Evolutionary conservation across 1,140 invertebrate species (phyloP).

Genomic region (Epicauta chinensis): DNA sequence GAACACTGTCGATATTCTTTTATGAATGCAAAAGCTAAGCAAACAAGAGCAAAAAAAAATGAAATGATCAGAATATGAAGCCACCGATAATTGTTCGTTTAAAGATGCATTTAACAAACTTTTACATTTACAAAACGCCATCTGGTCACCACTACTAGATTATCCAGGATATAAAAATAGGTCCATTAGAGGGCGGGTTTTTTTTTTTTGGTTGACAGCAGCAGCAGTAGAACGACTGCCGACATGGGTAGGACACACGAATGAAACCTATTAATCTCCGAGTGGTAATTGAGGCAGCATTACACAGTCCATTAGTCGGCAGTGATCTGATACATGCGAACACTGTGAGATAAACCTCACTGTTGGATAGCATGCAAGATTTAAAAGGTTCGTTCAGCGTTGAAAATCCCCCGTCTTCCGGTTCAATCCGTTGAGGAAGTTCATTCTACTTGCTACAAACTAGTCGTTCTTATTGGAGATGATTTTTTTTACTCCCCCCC

Average conservation of each 20-base stretch:
- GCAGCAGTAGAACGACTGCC: background rate
- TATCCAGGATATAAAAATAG: background rate
- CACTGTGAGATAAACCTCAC: constrained; percentile 18
- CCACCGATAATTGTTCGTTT: too few species aligned
- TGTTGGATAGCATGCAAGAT: constrained; percentile 16
- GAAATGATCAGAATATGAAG: too few species aligned
- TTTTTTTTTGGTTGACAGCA: constrained; percentile 8
- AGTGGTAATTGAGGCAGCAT: constrained; percentile 32
- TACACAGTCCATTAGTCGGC: constrained; percentile 32
- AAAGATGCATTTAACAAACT: background rate
- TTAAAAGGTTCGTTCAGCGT: constrained; percentile 19
- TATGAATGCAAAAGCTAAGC: too few species aligned
- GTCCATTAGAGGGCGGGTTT: constrained; percentile 9
- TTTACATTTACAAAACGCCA: constrained; percentile 14
- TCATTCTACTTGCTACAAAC: too few species aligned
- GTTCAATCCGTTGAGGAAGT: too few species aligned
- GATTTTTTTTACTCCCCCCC: too few species aligned
- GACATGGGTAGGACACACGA: constrained; percentile 26
- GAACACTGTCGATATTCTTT: too few species aligned
- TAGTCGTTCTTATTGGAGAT: too few species aligned
- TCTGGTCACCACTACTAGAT: constrained; percentile 6
- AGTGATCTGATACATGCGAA: constrained; percentile 30
- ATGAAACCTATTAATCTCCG: constrained; percentile 34
- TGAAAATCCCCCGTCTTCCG: constrained; percentile 13
- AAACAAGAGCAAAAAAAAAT: too few species aligned